Base-by-base conservation (phyloP, 2,797 vertebrate genomes). In the Gastrophryne carolinensis region DNA sequence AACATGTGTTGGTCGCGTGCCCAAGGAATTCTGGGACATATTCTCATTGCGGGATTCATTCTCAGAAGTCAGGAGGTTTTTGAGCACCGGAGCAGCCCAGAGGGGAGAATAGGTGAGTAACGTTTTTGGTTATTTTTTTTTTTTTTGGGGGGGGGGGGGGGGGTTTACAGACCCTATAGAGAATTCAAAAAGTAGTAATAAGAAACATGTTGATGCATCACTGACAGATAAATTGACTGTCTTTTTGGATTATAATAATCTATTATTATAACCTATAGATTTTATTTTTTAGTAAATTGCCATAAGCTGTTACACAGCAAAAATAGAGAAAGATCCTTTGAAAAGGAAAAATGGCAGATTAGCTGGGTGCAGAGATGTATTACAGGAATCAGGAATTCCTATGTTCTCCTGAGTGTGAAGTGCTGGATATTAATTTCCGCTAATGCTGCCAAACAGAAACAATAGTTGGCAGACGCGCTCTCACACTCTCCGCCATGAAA, bases 371-470 rank as follows among this genome's bases (percentile, higher is more conserved):
- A 71, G 50, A 58, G 41, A 29, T 66, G 60, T 50, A 53, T 35
- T 54, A 77, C 37, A 47, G 71, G 67, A 13, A 63, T 53, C 62
- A 58, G 17, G 61, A 49, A 65, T 72, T 77, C 66, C 44, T 63
- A 47, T 56, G 66, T 68, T 64, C 60, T 78, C 68, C n/a, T 57
- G 75, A 77, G 74, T 77, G 67, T 72, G 75, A 77, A 64, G 35
- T 29, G 17, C 21, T 72, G 61, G 75, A 78, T 78, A 78, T 78
- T 78, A 19, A 65, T 78, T 77, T 72, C 75, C 75, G 60, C 39
- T 37, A 23, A 27, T 17, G 34, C 75, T 72, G 75, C 75, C 75
- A 78, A 72, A 78, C 60, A 66, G 68, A 52, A 78, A 78, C 75
- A 78, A 78, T 72, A 78, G 67, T 39, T 78, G 74, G 75, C 75